Base-by-base conservation (phyloP, 2,888 invertebrate genomes). In the Ellobium chinense region DNA sequence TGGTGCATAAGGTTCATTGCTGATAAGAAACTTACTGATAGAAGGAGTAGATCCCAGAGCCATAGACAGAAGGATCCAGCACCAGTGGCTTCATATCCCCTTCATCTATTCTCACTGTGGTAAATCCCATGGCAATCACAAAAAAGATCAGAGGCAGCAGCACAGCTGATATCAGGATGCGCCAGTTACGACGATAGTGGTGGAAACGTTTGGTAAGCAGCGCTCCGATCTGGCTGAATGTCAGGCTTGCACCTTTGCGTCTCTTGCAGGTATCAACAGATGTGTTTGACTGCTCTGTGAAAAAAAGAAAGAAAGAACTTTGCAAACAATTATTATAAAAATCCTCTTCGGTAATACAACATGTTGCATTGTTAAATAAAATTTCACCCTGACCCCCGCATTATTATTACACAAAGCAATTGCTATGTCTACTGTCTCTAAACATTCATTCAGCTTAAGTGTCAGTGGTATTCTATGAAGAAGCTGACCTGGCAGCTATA, bases 131-230 rank as follows among this genome's bases (percentile, higher is more conserved):
- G 24, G 92, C 92, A 24, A 91, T 81, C 12, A 91, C 87, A 34
- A 93, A 89, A 78, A 93, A 90, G 2, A 92, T 7, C 66, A 92
- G 86, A 2, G 93, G 93, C 65, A 93, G 85, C n/a, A 93, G 36
- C 14, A 93, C 78, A 29, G 90, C 85, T 1, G 91, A 88, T 31
- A 92, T n/a, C 37, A 91, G 85, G 79, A 90, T 88, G 46, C 90
- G 85, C 91, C 91, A 91, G 85, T 92, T 89, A 34, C 92, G 86
- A 3, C 88, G 86, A 78, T 92, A 91, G 86, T 93, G 93, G 81
- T 91, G 89, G 79, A 91, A 89, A 0, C 93, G 88, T 82, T 94
- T 93, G 14, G 86, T 80, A 21, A 93, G 75, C 9, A 93, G 84
- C 4, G 92, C 92, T 56, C 76, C 72, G 60, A 88, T 87, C 80